phyloP scores from a whole-genome alignment of 2,888 invertebrate species.

The Drosophila macrospina region DNA sequence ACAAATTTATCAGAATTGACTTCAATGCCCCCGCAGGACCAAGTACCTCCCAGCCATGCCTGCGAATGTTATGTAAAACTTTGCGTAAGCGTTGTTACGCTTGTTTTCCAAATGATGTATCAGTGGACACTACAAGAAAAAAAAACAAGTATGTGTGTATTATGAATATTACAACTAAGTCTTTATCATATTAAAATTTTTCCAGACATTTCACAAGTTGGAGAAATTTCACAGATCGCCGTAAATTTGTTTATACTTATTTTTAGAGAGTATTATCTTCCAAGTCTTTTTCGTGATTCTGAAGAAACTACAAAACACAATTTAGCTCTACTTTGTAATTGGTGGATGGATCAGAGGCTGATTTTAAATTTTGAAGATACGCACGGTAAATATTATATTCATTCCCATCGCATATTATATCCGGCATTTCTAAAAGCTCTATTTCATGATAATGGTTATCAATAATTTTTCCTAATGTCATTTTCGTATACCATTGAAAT shows the following conservation, averaged over 20 bases:
- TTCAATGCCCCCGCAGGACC: not conserved
- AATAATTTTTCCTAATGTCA: too few relatives aligned
- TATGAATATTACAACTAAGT: not conserved
- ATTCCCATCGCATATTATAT: not conserved
- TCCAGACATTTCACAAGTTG: constrained; percentile 71
- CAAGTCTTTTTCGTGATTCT: constrained; percentile 81
- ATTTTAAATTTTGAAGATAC: constrained; percentile 71
- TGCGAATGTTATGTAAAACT: constrained; percentile 83
- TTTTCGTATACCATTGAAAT: too few relatives aligned
- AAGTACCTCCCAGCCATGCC: constrained; percentile 5
- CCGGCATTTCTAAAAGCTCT: not conserved
- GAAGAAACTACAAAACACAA: constrained; percentile 83
- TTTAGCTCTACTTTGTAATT: constrained; percentile 78
- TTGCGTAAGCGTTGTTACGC: constrained; percentile 81
- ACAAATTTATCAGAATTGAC: constrained; percentile 12
- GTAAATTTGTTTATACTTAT: constrained; percentile 80
- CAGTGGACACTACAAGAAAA: constrained; percentile 75
- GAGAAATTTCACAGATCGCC: constrained; percentile 77
- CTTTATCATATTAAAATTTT: not conserved
- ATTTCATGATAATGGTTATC: too few relatives aligned
- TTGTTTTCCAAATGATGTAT: constrained; percentile 80
- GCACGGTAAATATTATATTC: constrained; percentile 65
- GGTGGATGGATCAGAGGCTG: constrained; percentile 75
- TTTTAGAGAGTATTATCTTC: constrained; percentile 82
- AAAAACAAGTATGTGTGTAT: constrained; percentile 48